phyloP scores from a whole-genome alignment of 2,888 invertebrate genomes.

The Polydesmus complanatus region DNA sequence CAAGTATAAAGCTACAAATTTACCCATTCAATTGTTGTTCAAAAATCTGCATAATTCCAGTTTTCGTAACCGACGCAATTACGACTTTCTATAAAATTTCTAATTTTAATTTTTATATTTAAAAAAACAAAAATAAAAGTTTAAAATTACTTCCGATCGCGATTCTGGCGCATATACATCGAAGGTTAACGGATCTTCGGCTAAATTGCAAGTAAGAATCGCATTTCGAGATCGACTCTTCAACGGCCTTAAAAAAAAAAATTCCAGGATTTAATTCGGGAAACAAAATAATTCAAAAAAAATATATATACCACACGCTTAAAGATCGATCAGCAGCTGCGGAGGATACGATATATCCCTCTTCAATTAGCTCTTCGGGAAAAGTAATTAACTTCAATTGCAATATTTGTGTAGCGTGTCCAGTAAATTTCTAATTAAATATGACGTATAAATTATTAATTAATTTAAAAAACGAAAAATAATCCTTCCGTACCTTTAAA shows the following conservation, averaged over 20 bases:
- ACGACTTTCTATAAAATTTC: slow-evolving; percentile 20
- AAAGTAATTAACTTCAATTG: slow-evolving; percentile 21
- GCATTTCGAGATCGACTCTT: slow-evolving; percentile 23
- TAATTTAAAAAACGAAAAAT: not conserved
- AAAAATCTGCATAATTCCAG: slow-evolving; percentile 66
- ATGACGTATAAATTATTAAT: not conserved
- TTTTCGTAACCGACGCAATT: slow-evolving; percentile 48
- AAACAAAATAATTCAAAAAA: not conserved
- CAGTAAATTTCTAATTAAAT: slow-evolving; percentile 41
- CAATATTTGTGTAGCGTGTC: slow-evolving; percentile 45
- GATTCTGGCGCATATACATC: slow-evolving; percentile 20
- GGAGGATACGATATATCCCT: slow-evolving; percentile 27
- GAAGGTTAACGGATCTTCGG: slow-evolving; percentile 23
- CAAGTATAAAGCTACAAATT: too few species aligned
- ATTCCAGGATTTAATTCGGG: not conserved
- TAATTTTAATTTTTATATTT: not conserved
- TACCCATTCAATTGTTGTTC: slow-evolving; percentile 61
- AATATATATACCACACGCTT: slow-evolving; percentile 28
- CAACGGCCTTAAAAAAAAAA: slow-evolving; percentile 18
- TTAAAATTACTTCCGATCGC: slow-evolving; percentile 17
- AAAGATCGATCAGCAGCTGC: slow-evolving; percentile 27
- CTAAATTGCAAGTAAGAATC: slow-evolving; percentile 24
- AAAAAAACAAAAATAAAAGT: not conserved
- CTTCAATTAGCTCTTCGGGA: slow-evolving; percentile 12
- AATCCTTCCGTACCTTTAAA: slow-evolving; percentile 26